These are phyloP conservation scores for Idaea dimidiata DNA, from an alignment of 2,888 invertebrate species.

Conservation along the genomic window DNA sequence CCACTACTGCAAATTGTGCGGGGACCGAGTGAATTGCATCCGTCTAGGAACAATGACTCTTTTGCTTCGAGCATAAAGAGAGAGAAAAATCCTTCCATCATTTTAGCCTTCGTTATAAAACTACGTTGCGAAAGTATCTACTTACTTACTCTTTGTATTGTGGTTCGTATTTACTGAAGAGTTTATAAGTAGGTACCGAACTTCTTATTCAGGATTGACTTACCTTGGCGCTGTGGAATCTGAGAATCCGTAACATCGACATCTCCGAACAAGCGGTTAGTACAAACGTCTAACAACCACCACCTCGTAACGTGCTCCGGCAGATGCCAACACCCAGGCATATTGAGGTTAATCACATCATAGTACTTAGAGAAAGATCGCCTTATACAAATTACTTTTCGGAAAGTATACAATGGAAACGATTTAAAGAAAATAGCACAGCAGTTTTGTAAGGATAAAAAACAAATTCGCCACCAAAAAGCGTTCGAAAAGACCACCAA, in stretches of 20 bases:
- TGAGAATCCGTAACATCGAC: conserved; percentile 65
- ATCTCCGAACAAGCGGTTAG: conserved; percentile 72
- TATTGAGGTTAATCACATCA: conserved; percentile 36
- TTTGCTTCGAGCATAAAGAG: conserved; percentile 61
- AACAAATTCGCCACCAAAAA: background rate
- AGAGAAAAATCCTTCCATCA: conserved; percentile 61
- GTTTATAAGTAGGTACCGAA: background rate
- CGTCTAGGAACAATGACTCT: conserved; percentile 75
- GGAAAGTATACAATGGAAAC: background rate
- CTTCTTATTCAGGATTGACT: background rate
- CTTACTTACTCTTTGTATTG: conserved; percentile 17
- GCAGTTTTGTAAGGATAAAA: background rate
- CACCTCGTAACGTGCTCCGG: conserved; percentile 82
- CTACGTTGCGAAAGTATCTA: conserved; percentile 36
- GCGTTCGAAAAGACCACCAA: conserved; percentile 6
- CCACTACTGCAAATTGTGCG: conserved; percentile 76
- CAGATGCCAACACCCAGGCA: conserved; percentile 77
- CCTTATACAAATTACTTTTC: conserved; percentile 3
- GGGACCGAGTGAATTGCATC: conserved; percentile 77
- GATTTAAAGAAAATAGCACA: background rate
- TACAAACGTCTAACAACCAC: conserved; percentile 84
- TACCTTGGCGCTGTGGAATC: conserved; percentile 68
- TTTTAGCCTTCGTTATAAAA: conserved; percentile 61
- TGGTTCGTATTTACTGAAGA: conserved; percentile 1
- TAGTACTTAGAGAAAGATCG: conserved; percentile 24